phyloP scores from a whole-genome alignment of 2,888 invertebrate genomes.

The Habroteleia sp. region DNA sequence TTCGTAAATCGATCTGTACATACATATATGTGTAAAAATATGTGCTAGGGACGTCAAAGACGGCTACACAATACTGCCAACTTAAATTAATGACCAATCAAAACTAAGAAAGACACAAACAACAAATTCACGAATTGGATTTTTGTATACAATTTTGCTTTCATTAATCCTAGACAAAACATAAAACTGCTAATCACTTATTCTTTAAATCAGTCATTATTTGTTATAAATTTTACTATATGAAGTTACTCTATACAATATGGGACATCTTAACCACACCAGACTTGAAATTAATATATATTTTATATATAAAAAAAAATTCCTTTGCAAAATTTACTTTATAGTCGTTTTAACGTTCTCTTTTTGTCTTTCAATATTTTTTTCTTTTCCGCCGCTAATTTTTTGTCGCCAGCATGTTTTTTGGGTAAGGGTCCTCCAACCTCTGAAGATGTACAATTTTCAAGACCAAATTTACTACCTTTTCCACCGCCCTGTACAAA shows the following conservation, averaged over 20 bases:
- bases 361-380: conserved; percentile 91
- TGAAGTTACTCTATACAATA: conserved; percentile 74
- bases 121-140: conserved; percentile 58
- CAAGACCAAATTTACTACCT: conserved; percentile 80
- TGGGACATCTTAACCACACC: conserved; percentile 74
- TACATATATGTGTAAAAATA: conserved; percentile 79
- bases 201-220: conserved; percentile 74
- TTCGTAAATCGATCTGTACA: conserved; percentile 77
- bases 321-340: conserved; percentile 79
- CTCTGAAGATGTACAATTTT: conserved; percentile 77
- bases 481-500: conserved; percentile 71
- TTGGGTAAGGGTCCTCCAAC: conserved; percentile 90
- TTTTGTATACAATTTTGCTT: conserved; percentile 61
- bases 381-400: conserved; percentile 87
- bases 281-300: conserved; percentile 71
- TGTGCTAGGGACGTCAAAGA: conserved; percentile 70
- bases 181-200: conserved; percentile 59
- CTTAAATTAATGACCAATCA: conserved; percentile 57
- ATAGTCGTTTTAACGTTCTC: conserved; percentile 92
- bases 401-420: conserved; percentile 92
- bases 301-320: conserved; percentile 65
- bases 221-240: conserved; percentile 73
- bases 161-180: conserved; percentile 60
- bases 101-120: conserved; percentile 65
- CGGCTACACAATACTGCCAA: conserved; percentile 66